Conservation (phyloP, 1,140 invertebrate genomes). For the Epicauta chinensis region DNA sequence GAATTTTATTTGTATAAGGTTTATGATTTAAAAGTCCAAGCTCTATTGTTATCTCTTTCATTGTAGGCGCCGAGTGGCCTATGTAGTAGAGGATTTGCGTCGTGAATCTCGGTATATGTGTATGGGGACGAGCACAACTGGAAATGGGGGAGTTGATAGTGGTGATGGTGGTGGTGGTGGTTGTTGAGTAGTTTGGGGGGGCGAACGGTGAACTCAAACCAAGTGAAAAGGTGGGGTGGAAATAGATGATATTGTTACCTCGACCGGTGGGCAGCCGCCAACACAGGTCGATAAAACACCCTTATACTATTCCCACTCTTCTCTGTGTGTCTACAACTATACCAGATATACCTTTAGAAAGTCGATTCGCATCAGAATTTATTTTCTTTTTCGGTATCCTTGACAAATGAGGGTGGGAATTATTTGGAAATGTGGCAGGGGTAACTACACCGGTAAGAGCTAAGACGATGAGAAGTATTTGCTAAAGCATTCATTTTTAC, state of each 20-base stretch:
- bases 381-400: conserved; percentile 21
- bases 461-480: conserved; percentile 2
- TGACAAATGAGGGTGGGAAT: conserved; percentile 20
- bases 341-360: conserved; percentile 20
- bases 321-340: not conserved
- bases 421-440: not conserved
- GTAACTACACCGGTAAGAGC: not conserved
- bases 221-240: conserved; percentile 12
- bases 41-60: conserved; percentile 21
- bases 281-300: conserved; percentile 28
- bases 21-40: conserved; percentile 26
- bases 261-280: conserved; percentile 26
- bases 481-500: conserved; percentile 30
- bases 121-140: too few relatives aligned
- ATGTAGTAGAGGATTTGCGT: not conserved
- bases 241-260: conserved; percentile 36
- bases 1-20: conserved; percentile 25
- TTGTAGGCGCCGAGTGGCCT: conserved; percentile 18
- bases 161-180: too few relatives aligned
- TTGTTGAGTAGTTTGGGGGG: too few relatives aligned
- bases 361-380: conserved; percentile 26
- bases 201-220: not conserved
- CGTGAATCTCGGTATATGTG: too few relatives aligned
- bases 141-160: too few relatives aligned
- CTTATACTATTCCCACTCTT: conserved; percentile 3